A percentile compares a stretch with the other conserved stretches of the same genome.
phyloP scores from a whole-genome alignment of 1,140 invertebrate genomes.

The Parasteatoda tepidariorum region DNA sequence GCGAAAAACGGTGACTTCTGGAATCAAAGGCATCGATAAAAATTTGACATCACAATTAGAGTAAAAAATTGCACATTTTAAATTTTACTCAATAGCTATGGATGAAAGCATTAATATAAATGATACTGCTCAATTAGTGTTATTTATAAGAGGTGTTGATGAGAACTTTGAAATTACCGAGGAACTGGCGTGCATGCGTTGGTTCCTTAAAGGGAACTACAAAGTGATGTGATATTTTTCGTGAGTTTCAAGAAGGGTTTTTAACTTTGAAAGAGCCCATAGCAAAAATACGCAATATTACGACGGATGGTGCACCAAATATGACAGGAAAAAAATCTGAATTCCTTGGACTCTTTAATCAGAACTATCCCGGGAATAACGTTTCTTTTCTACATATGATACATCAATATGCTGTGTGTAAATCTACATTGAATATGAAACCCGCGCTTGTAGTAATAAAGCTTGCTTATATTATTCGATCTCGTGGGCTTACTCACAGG shows the following conservation, averaged over 20 bases:
- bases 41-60: not conserved
- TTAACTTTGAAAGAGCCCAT: no score
- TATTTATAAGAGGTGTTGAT: slow-evolving; percentile 9
- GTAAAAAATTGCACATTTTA: not conserved
- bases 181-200: slow-evolving; percentile 2
- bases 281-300: no score
- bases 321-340: no score
- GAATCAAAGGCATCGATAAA: not conserved
- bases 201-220: slow-evolving; percentile 27
- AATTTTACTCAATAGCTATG: slow-evolving; percentile 10
- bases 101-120: slow-evolving; percentile 37
- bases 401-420: slow-evolving; percentile 44
- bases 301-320: no score
- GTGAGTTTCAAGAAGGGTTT: slow-evolving; percentile 4
- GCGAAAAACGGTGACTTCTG: slow-evolving; percentile 8
- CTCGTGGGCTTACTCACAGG: no score
- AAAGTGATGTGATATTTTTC: slow-evolving; percentile 2
- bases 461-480: no score
- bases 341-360: no score
- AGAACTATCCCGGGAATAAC: no score
- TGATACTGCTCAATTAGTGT: slow-evolving; percentile 14
- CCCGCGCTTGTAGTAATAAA: slow-evolving; percentile 11
- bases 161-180: slow-evolving; percentile 24
- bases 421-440: no score
- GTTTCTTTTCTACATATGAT: slow-evolving; percentile 23